Evolutionary conservation across 2,113 vertebrate genomes (phyloP).

Genomic region (Egretta garzetta): DNA sequence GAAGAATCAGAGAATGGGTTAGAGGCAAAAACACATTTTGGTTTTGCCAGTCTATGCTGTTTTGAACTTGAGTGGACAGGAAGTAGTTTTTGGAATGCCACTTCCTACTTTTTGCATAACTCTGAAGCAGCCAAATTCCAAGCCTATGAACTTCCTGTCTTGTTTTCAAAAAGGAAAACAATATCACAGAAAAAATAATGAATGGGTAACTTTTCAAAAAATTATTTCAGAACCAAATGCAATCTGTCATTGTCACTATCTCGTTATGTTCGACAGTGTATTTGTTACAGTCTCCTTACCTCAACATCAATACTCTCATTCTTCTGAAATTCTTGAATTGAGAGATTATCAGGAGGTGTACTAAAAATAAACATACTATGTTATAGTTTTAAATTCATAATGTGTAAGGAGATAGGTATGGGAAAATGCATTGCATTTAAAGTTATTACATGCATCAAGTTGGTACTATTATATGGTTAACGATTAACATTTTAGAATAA

Average conservation of each 20-base stretch:
- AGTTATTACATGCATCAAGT: neutral
- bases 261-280: neutral
- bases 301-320: constrained; percentile 97
- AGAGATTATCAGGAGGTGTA: constrained; percentile 95
- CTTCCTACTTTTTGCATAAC: neutral
- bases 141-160: neutral
- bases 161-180: neutral
- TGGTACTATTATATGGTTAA: neutral
- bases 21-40: neutral
- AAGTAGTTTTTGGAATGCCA: neutral
- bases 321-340: constrained; percentile 98
- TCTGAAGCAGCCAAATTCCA: neutral
- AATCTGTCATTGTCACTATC: neutral
- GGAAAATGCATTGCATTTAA: neutral
- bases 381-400: constrained; percentile 44
- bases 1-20: neutral
- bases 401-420: neutral
- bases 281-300: constrained; percentile 74
- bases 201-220: neutral
- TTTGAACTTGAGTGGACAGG: neutral
- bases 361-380: constrained; percentile 71
- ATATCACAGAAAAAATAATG: neutral
- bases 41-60: neutral
- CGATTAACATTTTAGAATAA: neutral
- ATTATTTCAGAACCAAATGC: neutral